These are phyloP conservation scores for Ataeniobius toweri DNA, from an alignment of 2,797 vertebrate species.

Conservation along the genomic window DNA sequence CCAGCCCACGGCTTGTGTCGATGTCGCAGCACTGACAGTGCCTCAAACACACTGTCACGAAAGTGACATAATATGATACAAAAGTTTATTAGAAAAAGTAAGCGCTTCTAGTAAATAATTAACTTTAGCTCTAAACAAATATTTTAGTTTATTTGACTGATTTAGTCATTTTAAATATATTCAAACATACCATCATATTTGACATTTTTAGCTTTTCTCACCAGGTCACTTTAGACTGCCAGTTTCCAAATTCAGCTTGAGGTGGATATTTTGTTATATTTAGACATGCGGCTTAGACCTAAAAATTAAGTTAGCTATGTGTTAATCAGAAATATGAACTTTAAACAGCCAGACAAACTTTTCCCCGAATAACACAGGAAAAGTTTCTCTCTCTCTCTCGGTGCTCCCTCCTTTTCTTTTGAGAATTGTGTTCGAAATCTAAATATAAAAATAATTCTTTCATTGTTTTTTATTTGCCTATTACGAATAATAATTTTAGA, in stretches of 20 bases:
- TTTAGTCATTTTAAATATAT: neutral
- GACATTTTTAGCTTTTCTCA: neutral
- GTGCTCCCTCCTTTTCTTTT: no score
- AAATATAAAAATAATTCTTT: no score
- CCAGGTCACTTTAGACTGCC: neutral
- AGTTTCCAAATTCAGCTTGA: neutral
- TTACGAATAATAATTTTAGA: no score
- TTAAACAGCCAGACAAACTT: no score
- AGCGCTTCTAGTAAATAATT: neutral
- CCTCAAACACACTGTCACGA: conserved; percentile 78
- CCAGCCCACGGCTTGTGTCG: conserved; percentile 77
- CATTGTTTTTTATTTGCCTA: no score
- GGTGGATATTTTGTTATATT: neutral
- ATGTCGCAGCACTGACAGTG: conserved; percentile 79
- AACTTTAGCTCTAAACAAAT: neutral
- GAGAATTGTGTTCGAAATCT: no score
- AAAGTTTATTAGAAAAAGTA: neutral
- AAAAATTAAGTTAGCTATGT: no score
- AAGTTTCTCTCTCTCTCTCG: no score
- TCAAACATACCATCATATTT: neutral
- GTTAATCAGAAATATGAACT: no score
- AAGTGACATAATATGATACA: neutral
- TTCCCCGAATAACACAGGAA: no score
- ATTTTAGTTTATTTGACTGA: neutral
- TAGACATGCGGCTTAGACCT: neutral